Evolutionary conservation across 2,113 vertebrate genomes (phyloP), one percentile per base, ranked within the genome.

Genomic region (Emydura subglobosa): DNA sequence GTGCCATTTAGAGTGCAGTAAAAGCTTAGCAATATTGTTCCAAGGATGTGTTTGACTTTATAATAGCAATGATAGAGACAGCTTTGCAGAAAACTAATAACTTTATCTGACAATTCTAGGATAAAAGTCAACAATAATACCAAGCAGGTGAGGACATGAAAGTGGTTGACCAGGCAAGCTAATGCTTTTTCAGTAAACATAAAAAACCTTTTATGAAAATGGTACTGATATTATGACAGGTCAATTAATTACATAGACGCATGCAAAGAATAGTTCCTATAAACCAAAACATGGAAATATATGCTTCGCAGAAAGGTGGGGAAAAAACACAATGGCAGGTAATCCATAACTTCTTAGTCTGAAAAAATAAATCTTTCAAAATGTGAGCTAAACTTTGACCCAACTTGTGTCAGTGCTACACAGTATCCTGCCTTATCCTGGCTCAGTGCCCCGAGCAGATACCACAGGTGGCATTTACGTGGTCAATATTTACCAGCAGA

Each of bases 51-150:
- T 83, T 79, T 91, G 22, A 29, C 47, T 86, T 90, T 90, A 61
- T 17, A 29, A 47, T 81, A 24, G 16, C 13, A 89, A 76, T 31
- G 10, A 80, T 55, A 94, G 87, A 22, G 68, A 72, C 17, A 79
- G 34, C 53, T 91, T 90, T 79, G 82, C 29, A 74, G 39, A 86
- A 50, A 94, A 85, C 81, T 54, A 72, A 49, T 57, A 79, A 81
- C 44, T n/a, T 74, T 90, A 89, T 61, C 25, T 90, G 51, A 86
- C 39, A 83, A 87, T 72, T 83, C 47, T 61, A 79, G 61, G 25
- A 88, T 86, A 86, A 88, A 94, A 84, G 72, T 90, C 47, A 94
- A 78, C n/a, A 59, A 72, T 72, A 94, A 68, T 51, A 80, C 25
- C 44, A 91, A 89, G 57, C 50, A 91, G 89, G 95, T 42, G 5